Base-by-base conservation (phyloP, 1,140 invertebrate genomes). In the Calephelis nemesis region DNA sequence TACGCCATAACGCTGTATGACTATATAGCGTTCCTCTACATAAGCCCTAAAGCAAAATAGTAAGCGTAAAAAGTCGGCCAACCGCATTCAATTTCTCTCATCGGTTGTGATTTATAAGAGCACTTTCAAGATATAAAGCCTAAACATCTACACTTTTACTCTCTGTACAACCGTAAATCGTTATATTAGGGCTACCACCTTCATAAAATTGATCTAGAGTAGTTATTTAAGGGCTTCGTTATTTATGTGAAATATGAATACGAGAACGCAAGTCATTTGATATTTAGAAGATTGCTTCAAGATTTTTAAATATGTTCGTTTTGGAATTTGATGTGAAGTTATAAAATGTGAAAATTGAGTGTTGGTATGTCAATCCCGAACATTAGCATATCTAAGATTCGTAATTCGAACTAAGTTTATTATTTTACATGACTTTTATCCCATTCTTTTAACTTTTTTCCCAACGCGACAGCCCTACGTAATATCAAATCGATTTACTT, bases 401-500 rank as follows among this genome's bases (percentile, higher is more conserved):
- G 3, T 30, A 30, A 30, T 30, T 30, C 30, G 2, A 30, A 30
- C 30, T 30, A 30, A 3, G 2, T 1, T 30, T 30, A 30, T 2
- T 1, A 30, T 3, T 30, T 30, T 30, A 30, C 30, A 30, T 3
- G 30, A 30, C 30, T 2, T 2, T 30, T 30, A 30, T 30, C 30
- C 30, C 30, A 30, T 30, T 30, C 2, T 30, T 4, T 30, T 30
- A 4, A 30, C 6, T 7, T 13, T 7, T 54, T 54, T 19, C 30
- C 7, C 10, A 58, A 58, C 2, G 19, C 11, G 11, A 15, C 54
- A 58, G 19, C 54, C 54, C 54, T 58, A 58, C 6, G 10, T 58
- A 58, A 47, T 64, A 50, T 49, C 40, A 68, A 71, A 71, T 71
- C 65, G 70, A 71, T 71, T 71, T 71, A 62, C 65, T 19, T 67